Conservation (phyloP, 2,888 invertebrate species). For the Choristoneura rosaceana region DNA sequence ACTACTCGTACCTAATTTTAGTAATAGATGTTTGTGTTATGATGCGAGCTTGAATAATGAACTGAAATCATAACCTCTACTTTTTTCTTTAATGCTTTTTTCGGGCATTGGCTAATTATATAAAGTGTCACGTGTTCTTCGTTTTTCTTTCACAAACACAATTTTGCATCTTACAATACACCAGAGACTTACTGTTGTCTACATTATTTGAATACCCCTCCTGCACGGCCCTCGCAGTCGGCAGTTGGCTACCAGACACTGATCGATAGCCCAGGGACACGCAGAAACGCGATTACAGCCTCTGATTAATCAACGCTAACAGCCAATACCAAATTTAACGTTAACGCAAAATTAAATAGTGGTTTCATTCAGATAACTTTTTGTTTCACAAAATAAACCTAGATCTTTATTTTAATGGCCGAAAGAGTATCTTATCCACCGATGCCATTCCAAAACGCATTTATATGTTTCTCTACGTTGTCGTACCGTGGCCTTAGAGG, state of each 20-base stretch:
- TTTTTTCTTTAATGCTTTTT: too few species aligned
- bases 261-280: conserved; percentile 9
- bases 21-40: too few species aligned
- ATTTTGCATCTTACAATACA: neutral
- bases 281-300: conserved; percentile 10
- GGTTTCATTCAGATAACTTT: neutral
- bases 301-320: conserved; percentile 5
- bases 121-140: too few species aligned
- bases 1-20: too few species aligned
- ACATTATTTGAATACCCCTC: neutral
- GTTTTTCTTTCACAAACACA: neutral
- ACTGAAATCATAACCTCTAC: too few species aligned
- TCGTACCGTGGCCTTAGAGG: too few species aligned
- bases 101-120: too few species aligned
- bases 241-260: conserved; percentile 1
- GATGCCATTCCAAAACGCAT: neutral
- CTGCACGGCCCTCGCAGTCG: neutral
- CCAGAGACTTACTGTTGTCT: neutral
- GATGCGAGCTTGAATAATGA: too few species aligned
- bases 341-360: neutral
- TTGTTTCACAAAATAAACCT: neutral
- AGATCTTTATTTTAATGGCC: neutral
- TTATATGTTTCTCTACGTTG: neutral
- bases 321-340: conserved; percentile 4
- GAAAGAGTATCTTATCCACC: neutral